Evolutionary conservation across 2,888 invertebrate species (phyloP).

Genomic region (Hesperia comma): DNA sequence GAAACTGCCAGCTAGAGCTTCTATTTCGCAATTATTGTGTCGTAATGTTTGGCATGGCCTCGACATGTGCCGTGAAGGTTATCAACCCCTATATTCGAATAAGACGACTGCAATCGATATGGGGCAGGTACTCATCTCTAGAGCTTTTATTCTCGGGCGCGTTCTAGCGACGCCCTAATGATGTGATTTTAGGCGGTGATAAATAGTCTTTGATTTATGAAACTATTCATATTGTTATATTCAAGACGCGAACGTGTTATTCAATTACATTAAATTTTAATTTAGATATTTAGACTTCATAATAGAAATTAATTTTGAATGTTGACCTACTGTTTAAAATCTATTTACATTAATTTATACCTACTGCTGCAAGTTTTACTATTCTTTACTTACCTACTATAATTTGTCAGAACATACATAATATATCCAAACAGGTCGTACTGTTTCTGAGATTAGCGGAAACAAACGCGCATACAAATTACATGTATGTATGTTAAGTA

Average conservation of each 20-base stretch:
- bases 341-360: too few species aligned
- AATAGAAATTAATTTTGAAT: too few species aligned
- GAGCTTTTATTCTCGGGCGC: conserved; percentile 30
- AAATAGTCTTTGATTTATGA: background rate
- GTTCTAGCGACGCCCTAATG: conserved; percentile 17
- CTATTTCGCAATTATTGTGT: conserved; percentile 27
- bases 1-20: conserved; percentile 1
- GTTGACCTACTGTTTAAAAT: too few species aligned
- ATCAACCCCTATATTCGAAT: conserved; percentile 35
- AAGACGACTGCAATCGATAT: conserved; percentile 36
- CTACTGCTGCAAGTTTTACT: too few species aligned
- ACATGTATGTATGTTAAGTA: too few species aligned
- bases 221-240: background rate
- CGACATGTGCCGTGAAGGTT: conserved; percentile 30
- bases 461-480: too few species aligned
- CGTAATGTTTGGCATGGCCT: conserved; percentile 33
- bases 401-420: too few species aligned
- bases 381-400: too few species aligned
- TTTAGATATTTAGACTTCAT: too few species aligned
- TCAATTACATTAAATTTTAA: too few species aligned
- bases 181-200: conserved; percentile 17
- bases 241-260: background rate
- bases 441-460: too few species aligned
- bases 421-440: too few species aligned
- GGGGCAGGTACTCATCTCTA: conserved; percentile 35